Conservation (phyloP, 2,113 vertebrate genomes). For the Ramphastos sulfuratus region DNA sequence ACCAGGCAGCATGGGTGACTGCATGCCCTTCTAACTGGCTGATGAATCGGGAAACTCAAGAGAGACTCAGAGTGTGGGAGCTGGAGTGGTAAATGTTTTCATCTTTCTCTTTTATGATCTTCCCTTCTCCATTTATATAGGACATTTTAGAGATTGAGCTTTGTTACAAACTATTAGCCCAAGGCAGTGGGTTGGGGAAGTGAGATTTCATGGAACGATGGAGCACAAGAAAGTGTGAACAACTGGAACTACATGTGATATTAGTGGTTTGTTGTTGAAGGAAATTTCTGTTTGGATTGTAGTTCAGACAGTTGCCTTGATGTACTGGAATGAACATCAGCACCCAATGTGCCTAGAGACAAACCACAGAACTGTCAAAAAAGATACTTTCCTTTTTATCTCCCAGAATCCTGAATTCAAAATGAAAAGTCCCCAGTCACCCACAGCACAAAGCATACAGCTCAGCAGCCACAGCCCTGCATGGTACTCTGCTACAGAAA, state of each 20-base stretch:
- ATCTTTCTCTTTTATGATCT: constrained; percentile 79
- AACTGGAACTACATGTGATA: constrained; percentile 54
- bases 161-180: constrained; percentile 77
- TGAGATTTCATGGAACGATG: constrained; percentile 68
- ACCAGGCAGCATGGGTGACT: constrained; percentile 5
- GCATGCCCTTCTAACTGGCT: constrained; percentile 54
- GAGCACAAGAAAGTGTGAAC: constrained; percentile 66
- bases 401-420: constrained; percentile 25
- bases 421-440: constrained; percentile 33
- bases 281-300: constrained; percentile 62
- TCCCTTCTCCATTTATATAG: constrained; percentile 71
- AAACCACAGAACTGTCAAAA: constrained; percentile 49
- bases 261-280: constrained; percentile 60
- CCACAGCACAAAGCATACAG: constrained; percentile 4
- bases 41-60: constrained; percentile 61
- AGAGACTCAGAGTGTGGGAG: neutral
- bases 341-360: constrained; percentile 44
- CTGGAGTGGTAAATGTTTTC: constrained; percentile 60
- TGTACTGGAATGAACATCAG: constrained; percentile 66
- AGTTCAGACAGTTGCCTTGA: constrained; percentile 68
- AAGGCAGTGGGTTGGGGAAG: constrained; percentile 67
- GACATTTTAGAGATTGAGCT: constrained; percentile 74
- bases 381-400: constrained; percentile 45
- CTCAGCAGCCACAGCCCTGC: neutral
- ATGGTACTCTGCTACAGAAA: neutral